Conservation (phyloP, 2,888 invertebrate genomes). For the Cistogaster globosa region DNA sequence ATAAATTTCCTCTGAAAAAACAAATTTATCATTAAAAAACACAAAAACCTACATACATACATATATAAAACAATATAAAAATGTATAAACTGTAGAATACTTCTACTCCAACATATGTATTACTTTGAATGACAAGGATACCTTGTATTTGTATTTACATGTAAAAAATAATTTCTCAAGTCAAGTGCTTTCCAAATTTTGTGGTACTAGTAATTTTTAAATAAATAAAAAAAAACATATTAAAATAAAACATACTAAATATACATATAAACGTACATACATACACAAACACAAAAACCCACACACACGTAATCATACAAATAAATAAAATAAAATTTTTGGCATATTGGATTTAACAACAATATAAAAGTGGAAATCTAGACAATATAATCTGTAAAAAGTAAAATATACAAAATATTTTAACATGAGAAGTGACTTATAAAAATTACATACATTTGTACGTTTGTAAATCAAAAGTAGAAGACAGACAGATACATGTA, state of each 20-base stretch:
- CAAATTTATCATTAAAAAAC: too few species aligned
- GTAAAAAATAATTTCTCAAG: conserved; percentile 60
- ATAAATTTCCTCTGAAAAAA: too few species aligned
- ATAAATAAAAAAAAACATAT: conserved; percentile 10
- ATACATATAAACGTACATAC: background rate
- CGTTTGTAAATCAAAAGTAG: conserved; percentile 2
- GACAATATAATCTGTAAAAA: conserved; percentile 48
- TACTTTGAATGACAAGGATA: conserved; percentile 21
- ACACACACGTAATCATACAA: conserved; percentile 8
- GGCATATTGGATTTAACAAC: conserved; percentile 65
- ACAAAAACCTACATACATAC: too few species aligned
- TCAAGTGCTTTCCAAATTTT: conserved; percentile 62
- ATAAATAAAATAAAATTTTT: conserved; percentile 39
- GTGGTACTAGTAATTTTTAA: conserved; percentile 50
- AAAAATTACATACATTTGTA: background rate
- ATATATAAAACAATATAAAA: too few species aligned
- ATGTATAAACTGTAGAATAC: background rate
- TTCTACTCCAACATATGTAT: background rate
- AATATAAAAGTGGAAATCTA: conserved; percentile 56
- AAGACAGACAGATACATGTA: background rate
- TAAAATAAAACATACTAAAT: background rate
- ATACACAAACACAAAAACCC: too few species aligned
- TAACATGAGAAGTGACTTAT: conserved; percentile 37
- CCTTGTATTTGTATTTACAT: background rate
- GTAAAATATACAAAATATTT: conserved; percentile 15